Evolutionary conservation across 1,140 invertebrate genomes (phyloP).

Genomic region (Scaptomyza pallida): DNA sequence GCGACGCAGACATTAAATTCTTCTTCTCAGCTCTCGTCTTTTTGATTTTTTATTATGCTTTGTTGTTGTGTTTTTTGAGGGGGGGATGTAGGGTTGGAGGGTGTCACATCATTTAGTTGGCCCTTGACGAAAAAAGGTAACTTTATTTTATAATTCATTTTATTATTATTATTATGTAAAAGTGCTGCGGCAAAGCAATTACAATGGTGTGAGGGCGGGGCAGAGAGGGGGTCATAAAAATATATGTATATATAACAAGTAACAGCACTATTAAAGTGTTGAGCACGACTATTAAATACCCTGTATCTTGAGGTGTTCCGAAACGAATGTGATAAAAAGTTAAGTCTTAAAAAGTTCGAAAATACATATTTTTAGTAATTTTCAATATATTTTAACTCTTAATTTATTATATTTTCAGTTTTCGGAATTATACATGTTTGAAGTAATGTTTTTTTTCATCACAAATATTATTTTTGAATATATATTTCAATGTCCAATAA

Average conservation of each 20-base stretch:
- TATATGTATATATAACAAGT: slow-evolving; percentile 41
- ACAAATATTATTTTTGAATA: no score
- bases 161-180: slow-evolving; percentile 79
- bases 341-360: no score
- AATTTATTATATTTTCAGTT: no score
- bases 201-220: slow-evolving; percentile 56
- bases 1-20: slow-evolving; percentile 71
- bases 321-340: no score
- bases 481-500: neutral
- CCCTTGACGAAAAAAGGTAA: slow-evolving; percentile 65
- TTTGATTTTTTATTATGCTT: neutral
- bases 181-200: slow-evolving; percentile 74
- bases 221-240: slow-evolving; percentile 52
- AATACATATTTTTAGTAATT: no score
- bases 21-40: neutral
- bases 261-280: neutral
- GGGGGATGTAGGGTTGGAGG: slow-evolving; percentile 3
- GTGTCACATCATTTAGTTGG: slow-evolving; percentile 63
- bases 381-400: no score
- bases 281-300: slow-evolving; percentile 4
- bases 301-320: neutral
- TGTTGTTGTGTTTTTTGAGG: neutral
- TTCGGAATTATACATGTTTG: no score
- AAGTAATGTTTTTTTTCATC: no score
- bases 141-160: slow-evolving; percentile 82